A percentile compares a stretch with the other conserved stretches of the same genome.
Conservation (phyloP, 2,888 invertebrate genomes). For the Cylloceria caligata region DNA sequence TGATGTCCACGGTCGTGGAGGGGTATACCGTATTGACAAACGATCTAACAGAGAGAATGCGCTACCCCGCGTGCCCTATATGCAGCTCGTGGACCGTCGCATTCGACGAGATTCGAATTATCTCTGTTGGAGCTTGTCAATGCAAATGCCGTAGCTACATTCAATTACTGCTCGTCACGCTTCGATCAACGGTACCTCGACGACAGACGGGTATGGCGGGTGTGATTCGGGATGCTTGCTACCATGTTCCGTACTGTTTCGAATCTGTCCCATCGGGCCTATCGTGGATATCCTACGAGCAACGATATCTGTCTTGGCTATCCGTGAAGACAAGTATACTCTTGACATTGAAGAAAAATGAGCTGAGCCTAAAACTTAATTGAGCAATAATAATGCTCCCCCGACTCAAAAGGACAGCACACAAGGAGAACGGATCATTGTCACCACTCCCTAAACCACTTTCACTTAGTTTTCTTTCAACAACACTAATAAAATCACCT, state of each 20-base stretch:
- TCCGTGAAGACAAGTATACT: neutral
- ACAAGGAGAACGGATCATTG: neutral
- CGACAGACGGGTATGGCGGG: slow-evolving; percentile 54
- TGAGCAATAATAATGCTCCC: no score
- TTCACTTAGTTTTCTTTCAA: neutral
- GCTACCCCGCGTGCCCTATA: slow-evolving; percentile 58
- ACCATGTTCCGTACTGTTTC: slow-evolving; percentile 46
- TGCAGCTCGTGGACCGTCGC: slow-evolving; percentile 77
- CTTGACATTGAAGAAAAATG: neutral
- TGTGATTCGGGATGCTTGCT: slow-evolving; percentile 53
- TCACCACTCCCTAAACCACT: neutral
- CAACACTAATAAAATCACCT: neutral
- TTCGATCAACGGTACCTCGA: slow-evolving; percentile 79
- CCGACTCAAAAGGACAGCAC: no score
- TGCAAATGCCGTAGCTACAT: slow-evolving; percentile 84
- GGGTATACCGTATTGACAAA: slow-evolving; percentile 82
- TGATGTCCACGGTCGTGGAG: slow-evolving; percentile 59
- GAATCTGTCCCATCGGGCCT: slow-evolving; percentile 30
- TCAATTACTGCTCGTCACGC: slow-evolving; percentile 84
- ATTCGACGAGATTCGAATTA: slow-evolving; percentile 84
- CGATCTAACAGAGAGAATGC: slow-evolving; percentile 79
- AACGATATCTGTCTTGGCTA: slow-evolving; percentile 3
- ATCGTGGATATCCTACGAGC: neutral
- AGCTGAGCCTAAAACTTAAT: neutral
- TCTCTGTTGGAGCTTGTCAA: slow-evolving; percentile 84